phyloP scores from a whole-genome alignment of 2,888 invertebrate species.

The Apomyelois bistriatella region DNA sequence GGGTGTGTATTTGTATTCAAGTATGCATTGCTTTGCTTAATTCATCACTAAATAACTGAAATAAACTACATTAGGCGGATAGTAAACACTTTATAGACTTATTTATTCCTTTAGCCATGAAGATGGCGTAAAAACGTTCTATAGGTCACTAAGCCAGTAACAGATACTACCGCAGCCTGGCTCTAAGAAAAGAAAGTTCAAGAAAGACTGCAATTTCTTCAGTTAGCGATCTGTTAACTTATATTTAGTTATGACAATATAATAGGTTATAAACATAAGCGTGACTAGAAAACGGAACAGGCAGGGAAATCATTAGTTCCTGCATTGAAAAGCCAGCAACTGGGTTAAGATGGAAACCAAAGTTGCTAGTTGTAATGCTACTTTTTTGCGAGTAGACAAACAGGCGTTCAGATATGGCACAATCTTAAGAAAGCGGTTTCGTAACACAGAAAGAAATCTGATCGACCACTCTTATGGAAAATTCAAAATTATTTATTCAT shows the following conservation, averaged over 20 bases:
- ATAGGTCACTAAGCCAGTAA: slow-evolving; percentile 16
- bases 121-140: background rate
- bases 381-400: background rate
- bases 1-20: too few relatives aligned
- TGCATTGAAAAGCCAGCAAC: background rate
- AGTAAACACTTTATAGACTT: too few relatives aligned
- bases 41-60: too few relatives aligned
- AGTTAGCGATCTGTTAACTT: slow-evolving; percentile 34
- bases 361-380: background rate
- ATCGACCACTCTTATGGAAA: too few relatives aligned
- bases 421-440: too few relatives aligned
- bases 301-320: background rate
- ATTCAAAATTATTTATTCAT: too few relatives aligned
- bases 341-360: background rate
- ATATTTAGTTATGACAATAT: slow-evolving; percentile 20
- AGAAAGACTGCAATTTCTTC: slow-evolving; percentile 43
- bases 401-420: too few relatives aligned
- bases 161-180: slow-evolving; percentile 24
- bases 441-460: too few relatives aligned
- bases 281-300: slow-evolving; percentile 37
- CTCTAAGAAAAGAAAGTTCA: slow-evolving; percentile 34
- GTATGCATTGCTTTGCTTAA: too few relatives aligned
- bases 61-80: too few relatives aligned
- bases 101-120: background rate
- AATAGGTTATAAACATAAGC: slow-evolving; percentile 23